phyloP scores from a whole-genome alignment of 1,140 invertebrate species.

The Rhynchophorus ferrugineus region DNA sequence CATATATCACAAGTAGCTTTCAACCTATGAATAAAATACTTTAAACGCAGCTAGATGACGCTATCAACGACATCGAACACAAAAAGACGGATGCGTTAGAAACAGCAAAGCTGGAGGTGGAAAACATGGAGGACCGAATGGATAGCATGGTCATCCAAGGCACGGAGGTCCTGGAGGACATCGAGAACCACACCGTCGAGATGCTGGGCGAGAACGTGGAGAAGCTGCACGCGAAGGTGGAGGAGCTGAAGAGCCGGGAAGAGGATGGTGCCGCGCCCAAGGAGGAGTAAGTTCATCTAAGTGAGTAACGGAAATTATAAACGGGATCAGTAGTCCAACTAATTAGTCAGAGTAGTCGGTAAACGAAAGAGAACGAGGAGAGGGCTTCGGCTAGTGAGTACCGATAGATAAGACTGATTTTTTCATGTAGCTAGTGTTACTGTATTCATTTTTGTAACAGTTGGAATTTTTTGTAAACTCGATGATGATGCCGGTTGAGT shows the following conservation, averaged over 20 bases:
- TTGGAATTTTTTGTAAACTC: too few species aligned
- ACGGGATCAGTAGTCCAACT: too few species aligned
- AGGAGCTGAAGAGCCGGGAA: constrained; percentile 1
- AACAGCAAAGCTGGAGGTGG: constrained; percentile 9
- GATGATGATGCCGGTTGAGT: too few species aligned
- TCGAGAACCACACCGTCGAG: constrained; percentile 18
- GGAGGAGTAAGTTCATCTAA: constrained; percentile 23
- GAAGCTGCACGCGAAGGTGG: constrained; percentile 8
- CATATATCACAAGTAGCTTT: too few species aligned
- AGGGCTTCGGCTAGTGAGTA: too few species aligned
- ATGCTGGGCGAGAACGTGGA: constrained; percentile 16
- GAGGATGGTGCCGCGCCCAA: constrained; percentile 1
- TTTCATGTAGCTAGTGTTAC: too few species aligned
- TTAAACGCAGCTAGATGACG: background rate
- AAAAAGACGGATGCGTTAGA: constrained; percentile 20
- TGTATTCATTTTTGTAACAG: too few species aligned
- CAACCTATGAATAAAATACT: too few species aligned
- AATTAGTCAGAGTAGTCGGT: too few species aligned
- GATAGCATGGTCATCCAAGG: constrained; percentile 17
- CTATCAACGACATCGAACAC: constrained; percentile 13
- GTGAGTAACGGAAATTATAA: constrained; percentile 17
- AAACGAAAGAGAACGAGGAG: too few species aligned
- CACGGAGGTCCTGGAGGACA: constrained; percentile 22
- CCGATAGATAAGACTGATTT: too few species aligned
- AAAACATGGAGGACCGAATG: constrained; percentile 22